These are phyloP conservation scores for Callorhinus ursinus DNA, from an alignment of 2,113 vertebrate genomes.

Conservation along the genomic window DNA sequence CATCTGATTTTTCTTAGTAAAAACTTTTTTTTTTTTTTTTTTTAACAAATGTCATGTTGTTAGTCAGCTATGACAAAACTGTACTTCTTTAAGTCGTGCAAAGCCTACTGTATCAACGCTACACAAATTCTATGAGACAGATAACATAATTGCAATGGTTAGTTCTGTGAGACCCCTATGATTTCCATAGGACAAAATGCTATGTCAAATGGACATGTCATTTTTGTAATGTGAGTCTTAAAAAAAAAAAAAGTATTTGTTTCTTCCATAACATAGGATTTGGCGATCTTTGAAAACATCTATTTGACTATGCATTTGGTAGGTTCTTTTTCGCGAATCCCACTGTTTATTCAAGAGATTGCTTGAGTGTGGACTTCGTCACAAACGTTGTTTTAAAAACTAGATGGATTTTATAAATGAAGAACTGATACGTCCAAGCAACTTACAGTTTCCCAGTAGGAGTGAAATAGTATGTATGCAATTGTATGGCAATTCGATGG, in stretches of 20 bases:
- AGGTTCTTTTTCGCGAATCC: neutral
- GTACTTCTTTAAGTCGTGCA: neutral
- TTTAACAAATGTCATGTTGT: slow-evolving; percentile 53
- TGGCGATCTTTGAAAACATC: neutral
- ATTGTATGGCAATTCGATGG: neutral
- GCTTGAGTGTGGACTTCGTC: neutral
- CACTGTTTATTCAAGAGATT: neutral
- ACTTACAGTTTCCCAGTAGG: neutral
- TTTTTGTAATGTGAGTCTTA: neutral
- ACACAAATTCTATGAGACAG: neutral
- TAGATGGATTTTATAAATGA: neutral
- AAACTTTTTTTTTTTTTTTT: slow-evolving; percentile 2
- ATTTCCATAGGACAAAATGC: neutral
- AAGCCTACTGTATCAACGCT: neutral
- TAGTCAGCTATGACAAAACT: slow-evolving; percentile 26
- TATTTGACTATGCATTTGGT: neutral
- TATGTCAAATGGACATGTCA: neutral
- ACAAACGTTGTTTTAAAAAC: neutral
- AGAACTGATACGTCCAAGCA: neutral
- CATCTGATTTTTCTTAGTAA: slow-evolving; percentile 62
- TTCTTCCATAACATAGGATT: slow-evolving; percentile 15
- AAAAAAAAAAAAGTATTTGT: neutral
- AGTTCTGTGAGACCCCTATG: neutral
- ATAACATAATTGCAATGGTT: neutral
- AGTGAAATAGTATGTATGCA: neutral